phyloP scores from a whole-genome alignment of 2,113 vertebrate species.

The Alligator sinensis region DNA sequence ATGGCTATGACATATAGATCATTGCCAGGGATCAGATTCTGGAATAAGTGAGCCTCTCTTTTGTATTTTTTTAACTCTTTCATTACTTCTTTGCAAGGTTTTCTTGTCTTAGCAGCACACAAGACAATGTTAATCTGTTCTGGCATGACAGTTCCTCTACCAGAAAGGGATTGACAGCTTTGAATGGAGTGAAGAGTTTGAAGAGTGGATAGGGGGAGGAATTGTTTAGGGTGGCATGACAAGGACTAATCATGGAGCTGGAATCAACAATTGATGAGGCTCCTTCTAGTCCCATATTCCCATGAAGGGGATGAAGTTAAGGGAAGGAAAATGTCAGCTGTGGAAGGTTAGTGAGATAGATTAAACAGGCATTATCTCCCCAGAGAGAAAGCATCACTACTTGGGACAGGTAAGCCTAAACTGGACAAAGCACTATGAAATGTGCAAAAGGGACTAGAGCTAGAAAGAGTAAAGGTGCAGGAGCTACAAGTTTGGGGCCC shows the following conservation, averaged over 20 bases:
- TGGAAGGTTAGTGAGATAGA: no score
- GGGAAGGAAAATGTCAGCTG: background rate
- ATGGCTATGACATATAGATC: background rate
- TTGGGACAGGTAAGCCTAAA: background rate
- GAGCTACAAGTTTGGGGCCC: background rate
- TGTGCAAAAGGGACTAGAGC: background rate
- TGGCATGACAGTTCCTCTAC: rapidly evolving
- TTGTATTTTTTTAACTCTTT: conserved; percentile 6
- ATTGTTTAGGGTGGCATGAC: background rate
- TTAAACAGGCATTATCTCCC: rapidly evolving
- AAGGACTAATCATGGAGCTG: background rate
- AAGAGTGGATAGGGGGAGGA: background rate
- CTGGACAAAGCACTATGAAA: background rate
- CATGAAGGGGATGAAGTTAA: background rate
- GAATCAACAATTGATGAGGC: no score
- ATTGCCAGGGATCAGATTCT: background rate
- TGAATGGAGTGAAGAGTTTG: conserved; percentile 37
- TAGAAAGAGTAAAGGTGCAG: background rate
- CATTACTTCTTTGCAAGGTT: background rate
- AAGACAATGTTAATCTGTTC: conserved; percentile 36
- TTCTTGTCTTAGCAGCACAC: conserved; percentile 25
- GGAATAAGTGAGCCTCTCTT: background rate
- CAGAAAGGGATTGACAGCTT: conserved; percentile 9
- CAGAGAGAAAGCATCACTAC: background rate
- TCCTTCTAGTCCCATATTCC: no score